Evolutionary conservation across 2,888 invertebrate species (phyloP).

Genomic region (Andrena hattorfiana): DNA sequence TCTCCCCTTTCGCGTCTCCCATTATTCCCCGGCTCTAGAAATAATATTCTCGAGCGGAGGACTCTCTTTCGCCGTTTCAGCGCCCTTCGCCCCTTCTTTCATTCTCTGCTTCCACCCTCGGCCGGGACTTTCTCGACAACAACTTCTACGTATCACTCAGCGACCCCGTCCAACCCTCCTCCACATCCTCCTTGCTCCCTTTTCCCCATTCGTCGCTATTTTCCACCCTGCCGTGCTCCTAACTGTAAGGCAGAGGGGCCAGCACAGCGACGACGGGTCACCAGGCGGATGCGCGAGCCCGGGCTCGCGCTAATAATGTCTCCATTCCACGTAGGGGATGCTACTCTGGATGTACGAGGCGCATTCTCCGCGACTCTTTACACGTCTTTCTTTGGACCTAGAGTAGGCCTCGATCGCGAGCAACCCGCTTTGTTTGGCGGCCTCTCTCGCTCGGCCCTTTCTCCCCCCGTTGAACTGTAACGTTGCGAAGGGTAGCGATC

Average conservation of each 20-base stretch:
- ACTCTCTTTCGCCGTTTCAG: constrained; percentile 18
- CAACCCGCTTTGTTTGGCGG: constrained; percentile 41
- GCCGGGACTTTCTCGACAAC: constrained; percentile 26
- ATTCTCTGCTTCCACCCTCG: constrained; percentile 9
- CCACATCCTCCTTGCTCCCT: neutral
- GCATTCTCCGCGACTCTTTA: constrained; percentile 50
- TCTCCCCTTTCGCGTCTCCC: constrained; percentile 19
- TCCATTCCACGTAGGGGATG: constrained; percentile 43
- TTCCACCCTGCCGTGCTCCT: neutral
- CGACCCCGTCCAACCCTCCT: neutral
- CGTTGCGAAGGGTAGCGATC: constrained; percentile 45
- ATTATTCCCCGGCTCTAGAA: constrained; percentile 47
- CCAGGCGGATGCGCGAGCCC: constrained; percentile 31
- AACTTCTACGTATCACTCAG: constrained; percentile 1
- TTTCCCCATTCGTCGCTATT: neutral
- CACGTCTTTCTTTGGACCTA: constrained; percentile 26
- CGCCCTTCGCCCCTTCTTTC: constrained; percentile 16
- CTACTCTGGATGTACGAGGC: constrained; percentile 30
- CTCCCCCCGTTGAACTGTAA: constrained; percentile 36
- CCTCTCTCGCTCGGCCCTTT: constrained; percentile 5
- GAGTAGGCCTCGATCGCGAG: constrained; percentile 31
- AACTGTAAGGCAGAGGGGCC: neutral
- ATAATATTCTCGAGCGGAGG: constrained; percentile 30
- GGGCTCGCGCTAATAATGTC: constrained; percentile 55
- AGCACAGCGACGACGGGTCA: constrained; percentile 34